Base-by-base conservation (phyloP, 2,888 invertebrate species). In the Mesorhabditis belari region DNA sequence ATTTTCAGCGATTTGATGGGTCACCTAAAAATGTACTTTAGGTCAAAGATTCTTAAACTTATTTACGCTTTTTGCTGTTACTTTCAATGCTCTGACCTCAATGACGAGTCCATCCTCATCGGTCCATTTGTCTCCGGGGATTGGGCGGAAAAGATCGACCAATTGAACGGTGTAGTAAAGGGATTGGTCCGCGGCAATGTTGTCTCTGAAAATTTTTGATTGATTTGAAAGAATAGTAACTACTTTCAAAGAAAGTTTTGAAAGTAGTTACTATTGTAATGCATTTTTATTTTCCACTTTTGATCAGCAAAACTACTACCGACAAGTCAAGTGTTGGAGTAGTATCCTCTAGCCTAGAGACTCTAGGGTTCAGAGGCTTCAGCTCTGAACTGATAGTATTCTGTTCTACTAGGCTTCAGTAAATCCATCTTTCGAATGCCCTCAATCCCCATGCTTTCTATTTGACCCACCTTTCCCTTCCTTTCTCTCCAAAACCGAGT, bases 121-220 rank as follows among this genome's bases (percentile, higher is more conserved):
- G 19, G 66, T 70, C 79, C 79, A 79, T 54, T 74, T 73, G 56
- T 74, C 68, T 58, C 79, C 79, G 50, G 79, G 79, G 12, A 74
- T 73, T 3, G 76, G 67, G 44, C 79, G 76, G 74, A 77, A 77
- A 53, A 79, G 56, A 51, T 79, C 77, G 57, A 79, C 77, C 58
- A 79, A 63, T 58, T 79, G 79, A 27, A 79, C 79, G 24, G 77
- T 77, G 65, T 79, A 79, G 70, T 77, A 79, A 19, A 79, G 76
- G 1, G 66, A 68, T 60, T 80, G 78, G 55, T 77, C 78, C 51
- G 62, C 63, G 57, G 68, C 66, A 62, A 77, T 77, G 61, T n/a
- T n/a, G n/a, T n/a, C n/a, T n/a, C n/a, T n/a, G n/a, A n/a, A n/a
- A n/a, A n/a, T n/a, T n/a, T n/a, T n/a, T n/a, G n/a, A n/a, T n/a